Evolutionary conservation across 1,140 invertebrate genomes (phyloP).

Genomic region (Probaryconus sp.): DNA sequence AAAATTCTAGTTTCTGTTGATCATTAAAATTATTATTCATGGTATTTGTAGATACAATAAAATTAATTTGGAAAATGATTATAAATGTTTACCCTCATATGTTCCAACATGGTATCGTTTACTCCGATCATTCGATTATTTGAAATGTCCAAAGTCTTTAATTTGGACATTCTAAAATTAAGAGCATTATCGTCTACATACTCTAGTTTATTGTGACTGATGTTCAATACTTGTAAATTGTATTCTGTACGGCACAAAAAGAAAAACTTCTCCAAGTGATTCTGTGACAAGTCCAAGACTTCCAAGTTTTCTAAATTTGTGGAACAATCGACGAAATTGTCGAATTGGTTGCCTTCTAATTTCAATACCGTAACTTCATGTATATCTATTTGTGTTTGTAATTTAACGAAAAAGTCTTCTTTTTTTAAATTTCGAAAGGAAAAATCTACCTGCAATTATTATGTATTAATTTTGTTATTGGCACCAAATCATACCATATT

Average conservation of each 20-base stretch:
- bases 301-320: conserved; percentile 66
- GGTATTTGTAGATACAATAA: conserved; percentile 36
- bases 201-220: conserved; percentile 73
- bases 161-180: conserved; percentile 68
- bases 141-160: conserved; percentile 73
- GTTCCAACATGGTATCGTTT: conserved; percentile 74
- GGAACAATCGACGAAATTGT: conserved; percentile 76
- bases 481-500: too few species aligned
- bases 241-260: conserved; percentile 73
- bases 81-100: conserved; percentile 70
- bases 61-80: conserved; percentile 3
- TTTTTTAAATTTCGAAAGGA: conserved; percentile 67
- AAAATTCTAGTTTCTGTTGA: conserved; percentile 70
- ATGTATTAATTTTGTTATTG: conserved; percentile 3
- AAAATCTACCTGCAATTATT: conserved; percentile 68
- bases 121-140: conserved; percentile 69
- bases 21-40: too few species aligned
- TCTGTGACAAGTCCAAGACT: conserved; percentile 72
- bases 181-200: conserved; percentile 74
- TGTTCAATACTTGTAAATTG: conserved; percentile 69
- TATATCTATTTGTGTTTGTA: conserved; percentile 65
- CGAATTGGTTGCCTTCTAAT: conserved; percentile 71
- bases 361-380: conserved; percentile 69
- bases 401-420: conserved; percentile 71
- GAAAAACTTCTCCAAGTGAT: conserved; percentile 72